Evolutionary conservation across 2,888 invertebrate genomes (phyloP), one percentile per base, ranked within the genome.

Genomic region (Thumatha senex): DNA sequence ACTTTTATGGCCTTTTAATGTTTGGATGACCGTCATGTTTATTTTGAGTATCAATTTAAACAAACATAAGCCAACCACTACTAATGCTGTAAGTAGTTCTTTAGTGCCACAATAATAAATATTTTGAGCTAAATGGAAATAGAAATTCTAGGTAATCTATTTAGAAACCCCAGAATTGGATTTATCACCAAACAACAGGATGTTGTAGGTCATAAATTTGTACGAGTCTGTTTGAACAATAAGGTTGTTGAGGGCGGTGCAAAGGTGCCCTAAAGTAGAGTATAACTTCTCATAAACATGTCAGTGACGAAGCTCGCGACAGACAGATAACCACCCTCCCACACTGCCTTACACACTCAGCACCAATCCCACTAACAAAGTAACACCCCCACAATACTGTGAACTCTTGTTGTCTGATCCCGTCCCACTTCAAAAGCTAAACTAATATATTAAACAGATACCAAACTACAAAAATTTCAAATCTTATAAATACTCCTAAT

Each of bases 211-310:
- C 84, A 80, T 86, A 86, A 87, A 87, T 84, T 80, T 73, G 75
- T 70, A 65, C 73, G 74, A 80, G 71, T 74, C 81, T 80, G 85
- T 85, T 86, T 83, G 83, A 83, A 89, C 88, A 89, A 89, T 88
- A 85, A 83, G 82, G 78, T 79, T 71, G 80, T 74, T 65, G 85
- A 80, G 87, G 87, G 85, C 84, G 85, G 82, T 79, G 85, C 84
- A 85, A 82, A 79, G 82, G 83, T 59, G 72, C 74, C 75, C 76
- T 30, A 40, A 14, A 39, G 39, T 29, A 39, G 30, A 42, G 39
- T 41, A 33, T 18, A 40, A 40, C 69, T 62, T 71, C 74, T 81
- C 88, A 80, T 90, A 89, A 90, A 89, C 84, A 81, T 86, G 80
- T 89, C 89, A 85, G 76, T 59, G 72, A 74, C 87, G 84, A 87